Evolutionary conservation across 2,113 vertebrate species (phyloP).

Genomic region (Laticauda colubrina): DNA sequence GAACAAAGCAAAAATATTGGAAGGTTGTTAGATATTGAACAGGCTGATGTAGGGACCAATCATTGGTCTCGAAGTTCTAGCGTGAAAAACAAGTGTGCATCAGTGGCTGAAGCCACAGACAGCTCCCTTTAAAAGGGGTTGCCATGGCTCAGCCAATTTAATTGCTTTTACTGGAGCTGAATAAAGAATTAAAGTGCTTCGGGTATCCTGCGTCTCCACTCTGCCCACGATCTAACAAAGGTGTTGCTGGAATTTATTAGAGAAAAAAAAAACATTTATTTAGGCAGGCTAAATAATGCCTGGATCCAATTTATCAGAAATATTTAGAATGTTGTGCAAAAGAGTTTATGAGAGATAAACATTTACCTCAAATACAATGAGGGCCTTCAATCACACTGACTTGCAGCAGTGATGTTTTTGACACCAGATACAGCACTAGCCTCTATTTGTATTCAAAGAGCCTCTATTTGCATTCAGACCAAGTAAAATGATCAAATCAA

Average conservation of each 20-base stretch:
- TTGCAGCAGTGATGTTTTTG: background rate
- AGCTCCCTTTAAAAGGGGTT: too few species aligned
- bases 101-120: too few species aligned
- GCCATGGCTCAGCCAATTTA: too few species aligned
- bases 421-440: background rate
- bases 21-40: background rate
- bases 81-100: too few species aligned
- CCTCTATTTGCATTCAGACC: conserved; percentile 8
- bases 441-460: background rate
- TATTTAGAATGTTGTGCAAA: background rate
- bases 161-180: too few species aligned
- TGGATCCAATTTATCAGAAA: conserved; percentile 12
- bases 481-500: conserved; percentile 1
- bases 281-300: conserved; percentile 33
- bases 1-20: conserved; percentile 52
- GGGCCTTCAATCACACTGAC: background rate
- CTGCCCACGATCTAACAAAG: background rate
- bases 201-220: too few species aligned
- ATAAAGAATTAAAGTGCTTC: too few species aligned
- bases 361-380: background rate
- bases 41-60: too few species aligned
- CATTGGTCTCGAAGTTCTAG: too few species aligned
- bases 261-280: conserved; percentile 45
- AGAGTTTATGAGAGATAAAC: background rate
- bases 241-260: conserved; percentile 50